Conservation (phyloP, 2,113 vertebrate species). For the Elaphurus davidianus region DNA sequence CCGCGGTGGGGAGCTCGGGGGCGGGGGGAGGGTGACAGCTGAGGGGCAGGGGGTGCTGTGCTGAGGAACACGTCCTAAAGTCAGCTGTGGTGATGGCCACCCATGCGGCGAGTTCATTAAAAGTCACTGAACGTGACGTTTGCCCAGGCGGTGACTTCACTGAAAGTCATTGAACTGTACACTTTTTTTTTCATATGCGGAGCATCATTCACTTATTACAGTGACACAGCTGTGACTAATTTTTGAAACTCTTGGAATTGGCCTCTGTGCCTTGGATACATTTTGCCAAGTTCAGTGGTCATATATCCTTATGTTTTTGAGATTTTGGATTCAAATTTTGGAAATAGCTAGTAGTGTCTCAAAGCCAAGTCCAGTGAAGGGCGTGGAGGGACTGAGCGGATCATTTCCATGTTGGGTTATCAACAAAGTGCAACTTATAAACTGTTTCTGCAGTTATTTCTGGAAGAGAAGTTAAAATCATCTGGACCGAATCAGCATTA, state of each 20-base stretch:
- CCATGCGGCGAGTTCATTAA: accelerated
- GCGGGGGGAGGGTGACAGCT: accelerated
- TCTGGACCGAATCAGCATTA: background rate
- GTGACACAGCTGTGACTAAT: background rate
- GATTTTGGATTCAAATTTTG: background rate
- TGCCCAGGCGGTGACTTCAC: background rate
- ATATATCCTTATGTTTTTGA: background rate
- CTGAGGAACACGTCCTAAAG: background rate
- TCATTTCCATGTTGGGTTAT: background rate
- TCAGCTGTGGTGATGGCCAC: background rate
- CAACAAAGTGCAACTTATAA: background rate
- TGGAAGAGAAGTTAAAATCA: background rate
- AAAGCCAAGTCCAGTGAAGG: background rate
- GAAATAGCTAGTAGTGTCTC: background rate
- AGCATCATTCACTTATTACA: background rate
- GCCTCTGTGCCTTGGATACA: background rate
- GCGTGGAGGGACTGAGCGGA: background rate
- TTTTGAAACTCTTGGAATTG: background rate
- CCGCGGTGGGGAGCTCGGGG: background rate
- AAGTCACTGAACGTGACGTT: background rate
- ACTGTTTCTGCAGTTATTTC: background rate
- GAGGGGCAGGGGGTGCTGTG: background rate
- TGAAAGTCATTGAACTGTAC: accelerated
- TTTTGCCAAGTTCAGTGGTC: background rate
- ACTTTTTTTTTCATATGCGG: background rate